A percentile compares a stretch with the other conserved stretches of the same genome.
Conservation (phyloP, 2,888 invertebrate species). For the Graphium colonna region DNA sequence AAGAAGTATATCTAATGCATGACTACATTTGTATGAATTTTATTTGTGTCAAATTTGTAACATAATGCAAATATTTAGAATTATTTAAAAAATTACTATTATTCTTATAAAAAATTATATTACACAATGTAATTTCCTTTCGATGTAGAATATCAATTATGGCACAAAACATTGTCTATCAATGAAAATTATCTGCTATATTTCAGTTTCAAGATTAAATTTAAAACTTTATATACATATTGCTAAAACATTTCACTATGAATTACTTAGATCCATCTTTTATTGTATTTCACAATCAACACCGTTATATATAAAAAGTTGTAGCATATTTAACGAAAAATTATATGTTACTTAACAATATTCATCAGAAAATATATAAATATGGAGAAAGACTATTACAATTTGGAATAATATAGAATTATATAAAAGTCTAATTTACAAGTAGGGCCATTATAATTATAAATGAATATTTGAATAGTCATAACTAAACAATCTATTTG, state of each 20-base stretch:
- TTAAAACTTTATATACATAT: slow-evolving; percentile 5
- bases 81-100: too few species aligned
- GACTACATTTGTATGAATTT: too few species aligned
- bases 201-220: background rate
- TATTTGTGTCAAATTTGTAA: too few species aligned
- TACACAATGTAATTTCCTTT: background rate
- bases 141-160: slow-evolving; percentile 26
- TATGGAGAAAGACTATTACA: slow-evolving; percentile 10
- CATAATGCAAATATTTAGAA: too few species aligned
- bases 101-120: slow-evolving; percentile 9
- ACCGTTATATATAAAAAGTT: background rate
- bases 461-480: background rate
- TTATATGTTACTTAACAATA: slow-evolving; percentile 12
- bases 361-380: slow-evolving; percentile 24
- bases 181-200: slow-evolving; percentile 5
- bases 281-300: slow-evolving; percentile 1
- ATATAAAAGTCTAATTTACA: slow-evolving; percentile 16
- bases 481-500: too few species aligned
- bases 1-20: too few species aligned
- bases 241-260: slow-evolving; percentile 9
- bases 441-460: slow-evolving; percentile 8
- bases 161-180: slow-evolving; percentile 35
- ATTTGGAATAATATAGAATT: slow-evolving; percentile 8
- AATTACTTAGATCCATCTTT: slow-evolving; percentile 10
- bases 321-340: background rate